These are phyloP conservation scores for Drepana falcataria DNA, from an alignment of 2,888 invertebrate species.

Conservation along the genomic window DNA sequence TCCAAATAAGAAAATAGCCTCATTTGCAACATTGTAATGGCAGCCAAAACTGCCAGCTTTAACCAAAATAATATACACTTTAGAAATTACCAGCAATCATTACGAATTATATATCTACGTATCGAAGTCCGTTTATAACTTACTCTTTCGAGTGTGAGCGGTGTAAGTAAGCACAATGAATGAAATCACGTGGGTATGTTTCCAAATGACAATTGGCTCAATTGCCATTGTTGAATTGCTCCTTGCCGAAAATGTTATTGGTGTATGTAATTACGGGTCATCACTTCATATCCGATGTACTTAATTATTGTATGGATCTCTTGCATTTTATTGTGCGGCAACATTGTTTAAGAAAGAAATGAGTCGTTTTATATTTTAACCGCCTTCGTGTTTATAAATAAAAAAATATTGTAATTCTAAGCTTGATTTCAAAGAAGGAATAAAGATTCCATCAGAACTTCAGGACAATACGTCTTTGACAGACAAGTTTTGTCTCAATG, in stretches of 20 bases:
- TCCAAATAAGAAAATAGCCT: neutral
- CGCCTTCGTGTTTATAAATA: no score
- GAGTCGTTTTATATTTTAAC: no score
- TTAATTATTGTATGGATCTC: conserved; percentile 14
- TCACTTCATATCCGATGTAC: conserved; percentile 25
- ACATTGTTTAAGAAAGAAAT: neutral
- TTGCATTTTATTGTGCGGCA: neutral
- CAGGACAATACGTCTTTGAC: no score
- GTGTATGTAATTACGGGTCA: conserved; percentile 31
- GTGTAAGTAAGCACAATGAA: conserved; percentile 31
- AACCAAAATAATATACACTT: conserved; percentile 11
- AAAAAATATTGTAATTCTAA: no score
- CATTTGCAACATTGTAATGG: conserved; percentile 4
- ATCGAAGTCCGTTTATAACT: conserved; percentile 24
- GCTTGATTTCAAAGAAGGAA: no score
- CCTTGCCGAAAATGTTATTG: conserved; percentile 34
- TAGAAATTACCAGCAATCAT: conserved; percentile 46
- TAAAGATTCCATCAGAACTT: no score
- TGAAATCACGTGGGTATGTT: conserved; percentile 37
- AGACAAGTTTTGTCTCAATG: no score
- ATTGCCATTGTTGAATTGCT: conserved; percentile 48
- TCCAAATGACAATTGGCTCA: conserved; percentile 35
- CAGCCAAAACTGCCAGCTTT: neutral
- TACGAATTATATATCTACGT: conserved; percentile 37
- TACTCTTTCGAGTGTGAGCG: conserved; percentile 19